A percentile compares a stretch with the other conserved stretches of the same genome.
phyloP scores from a whole-genome alignment of 2,888 invertebrate genomes.

The Endotricha flammealis region DNA sequence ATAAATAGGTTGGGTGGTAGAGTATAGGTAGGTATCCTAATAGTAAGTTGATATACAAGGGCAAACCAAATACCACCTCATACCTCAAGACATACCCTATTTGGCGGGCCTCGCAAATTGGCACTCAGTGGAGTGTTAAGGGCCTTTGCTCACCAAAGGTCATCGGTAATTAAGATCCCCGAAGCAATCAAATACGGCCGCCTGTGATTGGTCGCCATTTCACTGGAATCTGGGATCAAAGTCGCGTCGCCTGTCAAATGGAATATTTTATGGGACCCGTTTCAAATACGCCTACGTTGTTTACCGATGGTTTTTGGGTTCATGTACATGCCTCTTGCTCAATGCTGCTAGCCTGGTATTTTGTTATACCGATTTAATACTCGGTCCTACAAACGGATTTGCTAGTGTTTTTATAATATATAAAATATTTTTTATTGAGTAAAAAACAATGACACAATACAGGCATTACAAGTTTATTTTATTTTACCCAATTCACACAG shows the following conservation, averaged over 20 bases:
- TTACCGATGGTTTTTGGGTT: constrained; percentile 7
- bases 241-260: constrained; percentile 62
- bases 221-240: constrained; percentile 61
- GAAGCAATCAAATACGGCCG: constrained; percentile 64
- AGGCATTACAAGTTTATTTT: too few species aligned
- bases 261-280: constrained; percentile 64
- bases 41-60: too few species aligned
- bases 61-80: constrained; percentile 6
- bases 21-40: too few species aligned
- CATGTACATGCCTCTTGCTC: constrained; percentile 1
- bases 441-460: too few species aligned
- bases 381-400: too few species aligned
- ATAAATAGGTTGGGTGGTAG: too few species aligned
- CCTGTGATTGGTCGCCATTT: constrained; percentile 65
- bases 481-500: too few species aligned
- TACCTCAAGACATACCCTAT: constrained; percentile 11
- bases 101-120: constrained; percentile 44
- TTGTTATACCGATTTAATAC: too few species aligned
- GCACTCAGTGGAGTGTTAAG: constrained; percentile 57
- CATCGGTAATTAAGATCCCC: constrained; percentile 72
- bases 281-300: constrained; percentile 37
- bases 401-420: too few species aligned
- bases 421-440: too few species aligned
- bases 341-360: too few species aligned
- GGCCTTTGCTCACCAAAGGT: constrained; percentile 60